Conservation (phyloP, 2,797 vertebrate genomes). For the Esox lucius region DNA sequence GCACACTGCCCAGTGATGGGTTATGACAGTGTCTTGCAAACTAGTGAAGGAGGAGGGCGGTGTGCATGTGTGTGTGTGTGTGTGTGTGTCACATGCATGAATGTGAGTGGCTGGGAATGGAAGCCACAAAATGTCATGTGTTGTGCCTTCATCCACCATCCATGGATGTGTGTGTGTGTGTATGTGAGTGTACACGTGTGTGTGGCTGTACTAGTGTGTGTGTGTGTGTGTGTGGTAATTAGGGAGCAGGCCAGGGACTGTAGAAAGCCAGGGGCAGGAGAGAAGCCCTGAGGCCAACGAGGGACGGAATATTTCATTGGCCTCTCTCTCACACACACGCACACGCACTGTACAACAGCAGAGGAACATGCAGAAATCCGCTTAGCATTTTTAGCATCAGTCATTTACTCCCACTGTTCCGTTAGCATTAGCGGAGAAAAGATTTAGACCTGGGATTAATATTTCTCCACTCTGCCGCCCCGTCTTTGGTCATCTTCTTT, state of each 20-base stretch:
- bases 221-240: conserved; percentile 84
- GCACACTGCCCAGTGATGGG: conserved; percentile 31
- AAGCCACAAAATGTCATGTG: conserved; percentile 88
- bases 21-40: conserved; percentile 82
- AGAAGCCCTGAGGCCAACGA: conserved; percentile 93
- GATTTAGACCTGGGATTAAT: not conserved
- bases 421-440: conserved; percentile 59
- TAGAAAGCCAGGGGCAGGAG: conserved; percentile 91
- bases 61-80: conserved; percentile 38
- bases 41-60: conserved; percentile 5
- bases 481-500: not conserved
- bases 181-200: conserved; percentile 12
- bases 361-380: conserved; percentile 64
- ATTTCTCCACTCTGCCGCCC: not conserved
- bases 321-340: conserved; percentile 66
- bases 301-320: conserved; percentile 79
- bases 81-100: conserved; percentile 47
- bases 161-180: conserved; percentile 47
- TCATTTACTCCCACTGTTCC: conserved; percentile 43
- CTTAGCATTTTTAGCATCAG: conserved; percentile 62
- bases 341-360: conserved; percentile 52
- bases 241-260: conserved; percentile 95
- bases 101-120: conserved; percentile 83
- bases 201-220: conserved; percentile 17
- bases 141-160: conserved; percentile 72